These are phyloP conservation scores for Eufriesea mexicana DNA, from an alignment of 1,140 invertebrate genomes.

Conservation along the genomic window DNA sequence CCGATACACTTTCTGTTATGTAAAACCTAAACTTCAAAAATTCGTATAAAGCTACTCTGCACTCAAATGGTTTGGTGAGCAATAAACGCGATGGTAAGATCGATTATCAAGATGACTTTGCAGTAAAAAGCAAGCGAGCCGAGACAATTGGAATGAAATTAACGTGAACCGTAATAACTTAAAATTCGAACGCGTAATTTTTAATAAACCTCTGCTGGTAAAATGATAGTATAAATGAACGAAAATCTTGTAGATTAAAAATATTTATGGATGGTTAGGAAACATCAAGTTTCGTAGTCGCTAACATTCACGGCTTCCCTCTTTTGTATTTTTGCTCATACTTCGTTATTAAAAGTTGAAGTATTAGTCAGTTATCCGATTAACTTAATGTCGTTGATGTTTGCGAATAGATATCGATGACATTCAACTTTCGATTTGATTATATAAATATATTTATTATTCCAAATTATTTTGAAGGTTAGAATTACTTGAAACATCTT, in stretches of 20 bases:
- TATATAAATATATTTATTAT: constrained; percentile 6
- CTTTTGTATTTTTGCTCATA: neutral
- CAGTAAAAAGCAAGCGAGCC: neutral
- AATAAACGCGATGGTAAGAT: neutral
- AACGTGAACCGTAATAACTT: neutral
- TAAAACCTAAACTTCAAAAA: neutral
- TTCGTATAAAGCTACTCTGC: neutral
- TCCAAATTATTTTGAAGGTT: constrained; percentile 5
- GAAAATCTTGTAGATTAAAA: constrained; percentile 5
- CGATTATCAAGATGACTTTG: neutral
- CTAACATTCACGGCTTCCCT: neutral
- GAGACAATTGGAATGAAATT: neutral
- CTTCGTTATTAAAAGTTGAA: neutral
- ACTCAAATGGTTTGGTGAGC: constrained; percentile 33
- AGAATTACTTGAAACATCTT: neutral
- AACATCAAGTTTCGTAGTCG: neutral
- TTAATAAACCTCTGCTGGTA: neutral
- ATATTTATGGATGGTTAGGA: constrained; percentile 9
- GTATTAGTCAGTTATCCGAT: neutral
- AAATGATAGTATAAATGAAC: neutral
- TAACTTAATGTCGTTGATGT: neutral
- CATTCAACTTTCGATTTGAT: neutral
- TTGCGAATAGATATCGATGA: neutral
- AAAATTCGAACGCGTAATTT: neutral
- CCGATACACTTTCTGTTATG: neutral